Evolutionary conservation across 2,888 invertebrate genomes (phyloP), one percentile per base, ranked within the genome.

Genomic region (Phorcus lineatus): DNA sequence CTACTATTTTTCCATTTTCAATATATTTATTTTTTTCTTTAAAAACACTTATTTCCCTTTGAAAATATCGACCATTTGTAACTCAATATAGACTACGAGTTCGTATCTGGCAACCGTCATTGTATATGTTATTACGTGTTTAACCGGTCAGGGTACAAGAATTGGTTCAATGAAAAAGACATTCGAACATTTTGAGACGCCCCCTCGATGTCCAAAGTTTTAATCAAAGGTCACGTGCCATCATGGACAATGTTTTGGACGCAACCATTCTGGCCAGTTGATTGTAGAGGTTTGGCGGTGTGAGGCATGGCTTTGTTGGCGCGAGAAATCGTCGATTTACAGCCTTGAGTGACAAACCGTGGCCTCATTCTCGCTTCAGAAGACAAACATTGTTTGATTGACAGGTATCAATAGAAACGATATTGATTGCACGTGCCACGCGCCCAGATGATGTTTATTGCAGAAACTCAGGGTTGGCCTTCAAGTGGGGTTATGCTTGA

Each of bases 381-480:
- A 28, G 62, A 62, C 62, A 62, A 62, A 62, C 62, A 28, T 28
- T 28, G 24, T 28, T 24, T 62, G 62, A 62, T 62, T 62, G 62
- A 62, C 62, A 62, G 24, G 62, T 28, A 62, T 62, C 62, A 62
- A 62, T 62, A 62, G 62, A 24, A 28, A 28, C 17, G 62, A 16
- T 62, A 62, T 62, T 62, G 62, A 62, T 62, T 62, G 62, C 62
- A 62, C 62, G 62, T 62, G 62, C 62, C 62, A 62, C 62, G 24
- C 62, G 62, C 6, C 22, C 11, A 24, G 28, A 62, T 62, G 62
- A 28, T 62, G 62, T 62, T 62, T 62, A 28, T 17, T 62, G 62
- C 16, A 47, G 47, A 47, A 47, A 47, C 47, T 47, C 47, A 11
- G 47, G 47, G 11, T 1, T 11, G 47, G 47, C 47, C 47, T 47